Evolutionary conservation across 2,888 invertebrate species (phyloP).

Genomic region (Siphonodentalium dalli): DNA sequence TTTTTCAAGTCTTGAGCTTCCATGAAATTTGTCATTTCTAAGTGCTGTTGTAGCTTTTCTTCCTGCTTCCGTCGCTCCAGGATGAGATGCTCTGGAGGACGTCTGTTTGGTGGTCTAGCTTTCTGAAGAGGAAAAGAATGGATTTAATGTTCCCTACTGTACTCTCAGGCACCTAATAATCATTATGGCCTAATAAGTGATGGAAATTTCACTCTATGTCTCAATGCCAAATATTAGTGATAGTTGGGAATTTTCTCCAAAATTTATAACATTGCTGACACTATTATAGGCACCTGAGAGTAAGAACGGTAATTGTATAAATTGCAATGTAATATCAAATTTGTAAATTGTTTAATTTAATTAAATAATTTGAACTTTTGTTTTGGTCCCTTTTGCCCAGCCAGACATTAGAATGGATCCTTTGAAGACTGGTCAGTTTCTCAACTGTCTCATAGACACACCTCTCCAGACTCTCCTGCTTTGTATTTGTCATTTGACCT

Average conservation of each 20-base stretch:
- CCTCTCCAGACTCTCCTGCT: too few species aligned
- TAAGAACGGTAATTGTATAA: not conserved
- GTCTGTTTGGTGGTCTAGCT: slow-evolving; percentile 53
- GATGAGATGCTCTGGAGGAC: slow-evolving; percentile 57
- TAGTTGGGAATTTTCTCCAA: too few species aligned
- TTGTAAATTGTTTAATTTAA: too few species aligned
- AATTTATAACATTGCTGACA: not conserved
- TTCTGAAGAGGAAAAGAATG: too few species aligned
- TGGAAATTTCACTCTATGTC: too few species aligned
- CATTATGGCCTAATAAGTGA: not conserved
- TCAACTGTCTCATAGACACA: too few species aligned
- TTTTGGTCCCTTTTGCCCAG: too few species aligned
- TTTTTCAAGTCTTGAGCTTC: slow-evolving; percentile 56
- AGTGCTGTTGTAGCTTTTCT: slow-evolving; percentile 45
- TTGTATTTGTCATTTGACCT: too few species aligned
- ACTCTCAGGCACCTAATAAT: not conserved
- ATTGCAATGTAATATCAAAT: not conserved
- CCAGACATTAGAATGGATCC: too few species aligned
- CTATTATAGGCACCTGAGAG: not conserved
- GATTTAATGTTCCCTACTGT: not conserved
- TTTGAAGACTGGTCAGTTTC: too few species aligned
- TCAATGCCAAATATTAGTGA: too few species aligned
- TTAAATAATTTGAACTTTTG: too few species aligned
- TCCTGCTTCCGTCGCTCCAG: slow-evolving; percentile 54
- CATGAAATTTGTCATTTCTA: slow-evolving; percentile 49